A percentile compares a stretch with the other conserved stretches of the same genome.
Conservation (phyloP, 2,888 invertebrate genomes). For the Drosophila incognita region DNA sequence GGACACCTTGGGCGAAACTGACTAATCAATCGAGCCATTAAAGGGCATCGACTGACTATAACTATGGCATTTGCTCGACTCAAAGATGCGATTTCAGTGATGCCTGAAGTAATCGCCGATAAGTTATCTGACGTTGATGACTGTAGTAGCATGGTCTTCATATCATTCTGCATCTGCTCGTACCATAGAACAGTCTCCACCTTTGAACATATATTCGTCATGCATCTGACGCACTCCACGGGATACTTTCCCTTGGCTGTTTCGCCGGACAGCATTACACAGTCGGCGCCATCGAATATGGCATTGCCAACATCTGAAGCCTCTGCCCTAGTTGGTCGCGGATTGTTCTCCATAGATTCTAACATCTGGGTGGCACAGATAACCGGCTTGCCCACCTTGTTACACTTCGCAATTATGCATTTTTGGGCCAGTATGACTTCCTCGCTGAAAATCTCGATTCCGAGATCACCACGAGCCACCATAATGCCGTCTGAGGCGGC, state of each 20-base stretch:
- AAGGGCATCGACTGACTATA: conserved; percentile 87
- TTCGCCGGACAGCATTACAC: conserved; percentile 99
- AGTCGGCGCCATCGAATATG: conserved; percentile 98
- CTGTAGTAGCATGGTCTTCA: conserved; percentile 85
- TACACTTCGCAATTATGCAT: conserved; percentile 97
- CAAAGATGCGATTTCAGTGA: conserved; percentile 96
- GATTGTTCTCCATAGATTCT: conserved; percentile 98
- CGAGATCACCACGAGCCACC: conserved; percentile 98
- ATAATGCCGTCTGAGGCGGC: conserved; percentile 97
- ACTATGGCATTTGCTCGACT: conserved; percentile 94
- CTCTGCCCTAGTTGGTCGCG: conserved; percentile 97
- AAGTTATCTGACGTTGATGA: conserved; percentile 91
- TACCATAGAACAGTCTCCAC: conserved; percentile 98
- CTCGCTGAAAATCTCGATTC: conserved; percentile 98
- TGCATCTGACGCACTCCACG: conserved; percentile 93
- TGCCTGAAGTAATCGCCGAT: conserved; percentile 95
- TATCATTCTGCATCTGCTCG: conserved; percentile 93
- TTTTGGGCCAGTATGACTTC: conserved; percentile 99
- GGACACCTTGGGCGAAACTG: conserved; percentile 97
- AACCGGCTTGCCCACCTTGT: conserved; percentile 97
- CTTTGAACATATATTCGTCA: conserved; percentile 97
- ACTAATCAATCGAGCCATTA: conserved; percentile 92
- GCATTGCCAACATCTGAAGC: conserved; percentile 99
- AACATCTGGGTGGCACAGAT: conserved; percentile 99
- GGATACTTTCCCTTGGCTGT: conserved; percentile 99